Evolutionary conservation across 2,888 invertebrate species (phyloP).

Genomic region (Rhabditophanes sp.): DNA sequence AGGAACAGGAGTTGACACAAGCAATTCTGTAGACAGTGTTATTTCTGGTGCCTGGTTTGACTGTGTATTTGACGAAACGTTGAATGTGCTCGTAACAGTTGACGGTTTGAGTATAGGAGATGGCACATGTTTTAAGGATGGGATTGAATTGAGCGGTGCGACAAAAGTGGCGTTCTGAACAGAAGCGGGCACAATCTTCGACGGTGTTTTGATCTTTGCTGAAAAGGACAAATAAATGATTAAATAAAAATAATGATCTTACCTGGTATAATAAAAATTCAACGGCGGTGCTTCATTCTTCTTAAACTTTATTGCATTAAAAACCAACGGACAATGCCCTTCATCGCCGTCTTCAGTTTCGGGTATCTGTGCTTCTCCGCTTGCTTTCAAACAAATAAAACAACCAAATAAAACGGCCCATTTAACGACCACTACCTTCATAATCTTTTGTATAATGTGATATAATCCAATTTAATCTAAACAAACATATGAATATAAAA

Average conservation of each 20-base stretch:
- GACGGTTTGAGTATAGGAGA: slow-evolving; percentile 26
- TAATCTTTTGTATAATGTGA: too few relatives aligned
- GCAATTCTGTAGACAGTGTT: slow-evolving; percentile 17
- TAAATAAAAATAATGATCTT: slow-evolving; percentile 3
- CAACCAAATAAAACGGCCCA: too few relatives aligned
- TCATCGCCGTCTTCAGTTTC: too few relatives aligned
- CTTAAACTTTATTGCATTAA: slow-evolving; percentile 26
- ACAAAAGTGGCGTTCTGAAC: slow-evolving; percentile 36
- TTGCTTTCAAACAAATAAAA: too few relatives aligned
- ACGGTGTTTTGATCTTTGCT: slow-evolving; percentile 23
- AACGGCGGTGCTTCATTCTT: slow-evolving; percentile 19
- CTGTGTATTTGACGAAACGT: too few relatives aligned
- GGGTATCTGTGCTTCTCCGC: too few relatives aligned
- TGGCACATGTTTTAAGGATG: slow-evolving; percentile 27
- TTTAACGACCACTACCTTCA: too few relatives aligned
- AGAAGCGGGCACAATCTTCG: slow-evolving; percentile 34
- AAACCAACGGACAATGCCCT: slow-evolving; percentile 21
- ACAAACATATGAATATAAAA: too few relatives aligned
- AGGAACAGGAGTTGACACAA: slow-evolving; percentile 24
- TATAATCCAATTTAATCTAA: too few relatives aligned
- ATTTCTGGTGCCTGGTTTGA: slow-evolving; percentile 10
- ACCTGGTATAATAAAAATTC: slow-evolving; percentile 35
- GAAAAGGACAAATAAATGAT: slow-evolving; percentile 7
- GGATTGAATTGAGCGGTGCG: slow-evolving; percentile 34
- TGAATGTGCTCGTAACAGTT: too few relatives aligned